A percentile compares a stretch with the other conserved stretches of the same genome.
These are phyloP conservation scores for Ennomos erosarius DNA, from an alignment of 2,888 invertebrate genomes.

Conservation along the genomic window DNA sequence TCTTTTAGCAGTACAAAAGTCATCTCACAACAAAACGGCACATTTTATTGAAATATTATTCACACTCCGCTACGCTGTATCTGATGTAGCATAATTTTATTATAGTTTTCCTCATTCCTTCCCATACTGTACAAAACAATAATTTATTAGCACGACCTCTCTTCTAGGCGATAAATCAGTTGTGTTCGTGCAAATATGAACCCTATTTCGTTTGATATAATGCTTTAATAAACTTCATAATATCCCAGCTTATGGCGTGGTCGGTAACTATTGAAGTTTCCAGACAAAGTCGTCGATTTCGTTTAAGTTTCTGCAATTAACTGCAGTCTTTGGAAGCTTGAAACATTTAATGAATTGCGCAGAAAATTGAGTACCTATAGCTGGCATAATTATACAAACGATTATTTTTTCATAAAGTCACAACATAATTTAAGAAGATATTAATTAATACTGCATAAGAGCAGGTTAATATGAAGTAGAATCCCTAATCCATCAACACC, in stretches of 20 bases:
- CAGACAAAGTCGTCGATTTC: slow-evolving; percentile 11
- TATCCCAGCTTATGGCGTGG: not conserved
- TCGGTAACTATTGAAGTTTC: slow-evolving; percentile 7
- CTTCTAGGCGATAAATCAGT: slow-evolving; percentile 14
- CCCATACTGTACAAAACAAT: slow-evolving; percentile 31
- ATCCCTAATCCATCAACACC: too few species aligned
- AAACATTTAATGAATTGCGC: slow-evolving; percentile 6
- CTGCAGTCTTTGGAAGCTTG: slow-evolving; percentile 18
- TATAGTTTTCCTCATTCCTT: slow-evolving; percentile 32
- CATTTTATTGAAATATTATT: slow-evolving; percentile 33
- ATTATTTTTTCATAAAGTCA: too few species aligned
- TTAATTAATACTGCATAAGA: too few species aligned
- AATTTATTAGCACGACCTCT: slow-evolving; percentile 26
- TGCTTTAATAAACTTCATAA: not conserved
- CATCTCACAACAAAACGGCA: slow-evolving; percentile 9
- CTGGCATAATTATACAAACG: too few species aligned
- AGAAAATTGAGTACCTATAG: slow-evolving; percentile 1
- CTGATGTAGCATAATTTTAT: slow-evolving; percentile 31
- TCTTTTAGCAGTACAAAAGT: not conserved
- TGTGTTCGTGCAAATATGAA: slow-evolving; percentile 9
- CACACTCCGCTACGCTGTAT: slow-evolving; percentile 25
- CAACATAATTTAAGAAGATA: too few species aligned
- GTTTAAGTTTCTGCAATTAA: slow-evolving; percentile 20
- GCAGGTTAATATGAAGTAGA: too few species aligned
- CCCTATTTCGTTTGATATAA: slow-evolving; percentile 2